phyloP scores from a whole-genome alignment of 92 coral and sea anemone species.

The Parazoanthus swiftii region DNA sequence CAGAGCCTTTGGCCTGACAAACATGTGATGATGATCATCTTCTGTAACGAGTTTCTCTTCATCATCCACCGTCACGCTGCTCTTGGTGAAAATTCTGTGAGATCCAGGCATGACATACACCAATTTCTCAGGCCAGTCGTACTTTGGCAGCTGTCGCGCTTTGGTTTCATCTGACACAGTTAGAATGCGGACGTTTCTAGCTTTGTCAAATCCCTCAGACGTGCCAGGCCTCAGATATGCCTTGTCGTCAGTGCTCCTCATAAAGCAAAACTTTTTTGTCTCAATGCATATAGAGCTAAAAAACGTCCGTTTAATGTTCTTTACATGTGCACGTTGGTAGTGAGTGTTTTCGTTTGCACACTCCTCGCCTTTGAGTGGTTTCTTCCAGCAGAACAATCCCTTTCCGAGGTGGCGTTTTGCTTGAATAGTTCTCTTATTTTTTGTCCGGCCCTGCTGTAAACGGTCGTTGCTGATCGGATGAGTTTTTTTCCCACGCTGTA shows the following conservation, averaged over 20 bases:
- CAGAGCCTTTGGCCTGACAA: slow-evolving; percentile 34
- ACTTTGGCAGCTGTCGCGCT: slow-evolving; percentile 29
- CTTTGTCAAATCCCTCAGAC: slow-evolving; percentile 30
- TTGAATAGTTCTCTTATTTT: slow-evolving; percentile 38
- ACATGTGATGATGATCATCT: slow-evolving; percentile 28
- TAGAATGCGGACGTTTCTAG: slow-evolving; percentile 38
- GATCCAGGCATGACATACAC: slow-evolving; percentile 42
- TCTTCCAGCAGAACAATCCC: slow-evolving; percentile 41
- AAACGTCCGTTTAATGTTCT: slow-evolving; percentile 45
- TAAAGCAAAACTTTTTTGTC: slow-evolving; percentile 34
- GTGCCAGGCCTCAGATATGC: slow-evolving; percentile 55
- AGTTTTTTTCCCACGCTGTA: slow-evolving; percentile 29
- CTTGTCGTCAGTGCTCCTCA: slow-evolving; percentile 40
- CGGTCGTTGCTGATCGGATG: slow-evolving; percentile 46
- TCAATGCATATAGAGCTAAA: slow-evolving; percentile 29
- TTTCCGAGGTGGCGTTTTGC: slow-evolving; percentile 40
- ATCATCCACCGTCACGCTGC: slow-evolving; percentile 29
- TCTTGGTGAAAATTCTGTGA: slow-evolving; percentile 35
- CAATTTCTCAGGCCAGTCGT: slow-evolving; percentile 29
- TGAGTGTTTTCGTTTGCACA: slow-evolving; percentile 54
- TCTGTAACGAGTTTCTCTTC: slow-evolving; percentile 37
- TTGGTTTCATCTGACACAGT: slow-evolving; percentile 36
- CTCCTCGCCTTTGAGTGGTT: slow-evolving; percentile 38
- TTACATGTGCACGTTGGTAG: slow-evolving; percentile 65
- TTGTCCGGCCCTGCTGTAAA: slow-evolving; percentile 40